Percentiles rank a stretch among this genome's conserved stretches.
These are phyloP conservation scores for Pterois miles DNA, from an alignment of 2,797 vertebrate species.

Conservation along the genomic window DNA sequence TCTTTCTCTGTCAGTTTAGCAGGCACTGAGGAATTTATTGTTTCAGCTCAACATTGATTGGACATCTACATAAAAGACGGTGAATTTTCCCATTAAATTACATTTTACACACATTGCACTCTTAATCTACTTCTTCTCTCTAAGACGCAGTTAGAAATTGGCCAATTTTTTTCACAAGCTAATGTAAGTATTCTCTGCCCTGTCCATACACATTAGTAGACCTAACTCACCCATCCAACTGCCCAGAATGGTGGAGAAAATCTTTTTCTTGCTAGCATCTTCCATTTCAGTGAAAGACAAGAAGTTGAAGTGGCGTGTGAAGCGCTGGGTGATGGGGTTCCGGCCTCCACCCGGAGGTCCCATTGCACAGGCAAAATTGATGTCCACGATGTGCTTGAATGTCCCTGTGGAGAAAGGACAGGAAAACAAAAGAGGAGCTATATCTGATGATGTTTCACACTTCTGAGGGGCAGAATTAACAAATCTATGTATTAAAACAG, in stretches of 20 bases:
- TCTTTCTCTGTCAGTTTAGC: too few species aligned
- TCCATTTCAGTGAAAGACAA: slow-evolving; percentile 92
- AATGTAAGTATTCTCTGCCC: not conserved
- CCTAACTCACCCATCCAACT: slow-evolving; percentile 90
- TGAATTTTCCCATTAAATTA: not conserved
- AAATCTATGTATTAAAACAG: not conserved
- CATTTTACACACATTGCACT: not conserved
- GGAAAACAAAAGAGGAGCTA: not conserved
- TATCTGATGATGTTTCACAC: not conserved
- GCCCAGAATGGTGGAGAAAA: slow-evolving; percentile 92
- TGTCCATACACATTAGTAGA: not conserved
- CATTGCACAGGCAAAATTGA: slow-evolving; percentile 94
- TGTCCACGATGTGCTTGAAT: slow-evolving; percentile 91
- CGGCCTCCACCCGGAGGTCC: slow-evolving; percentile 92
- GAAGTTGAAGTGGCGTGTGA: slow-evolving; percentile 92
- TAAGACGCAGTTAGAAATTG: slow-evolving; percentile 34
- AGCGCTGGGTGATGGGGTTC: slow-evolving; percentile 89
- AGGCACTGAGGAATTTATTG: not conserved
- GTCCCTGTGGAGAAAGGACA: slow-evolving; percentile 71
- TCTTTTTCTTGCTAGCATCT: slow-evolving; percentile 87
- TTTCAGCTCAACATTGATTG: not conserved
- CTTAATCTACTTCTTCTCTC: slow-evolving; percentile 13
- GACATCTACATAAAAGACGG: not conserved
- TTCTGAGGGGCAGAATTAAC: not conserved
- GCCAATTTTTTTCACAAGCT: not conserved